phyloP scores from a whole-genome alignment of 2,888 invertebrate species.

The Cosmorhoe ocellata region DNA sequence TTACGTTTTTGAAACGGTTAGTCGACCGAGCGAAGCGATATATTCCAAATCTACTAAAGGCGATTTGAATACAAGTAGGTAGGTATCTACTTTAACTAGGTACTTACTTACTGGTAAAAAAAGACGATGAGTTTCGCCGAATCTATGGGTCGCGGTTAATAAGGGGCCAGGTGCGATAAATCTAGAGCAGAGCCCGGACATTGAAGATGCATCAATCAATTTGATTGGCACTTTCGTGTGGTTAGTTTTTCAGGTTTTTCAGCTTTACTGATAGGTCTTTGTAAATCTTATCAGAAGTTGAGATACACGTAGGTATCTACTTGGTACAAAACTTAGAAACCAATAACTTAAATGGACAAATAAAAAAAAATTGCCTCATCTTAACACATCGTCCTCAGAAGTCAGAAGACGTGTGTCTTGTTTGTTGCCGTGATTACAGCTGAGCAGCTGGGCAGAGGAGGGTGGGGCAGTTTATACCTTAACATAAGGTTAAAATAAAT shows the following conservation, averaged over 20 bases:
- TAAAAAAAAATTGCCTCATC: slow-evolving; percentile 30
- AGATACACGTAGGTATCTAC: no score
- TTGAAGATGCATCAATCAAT: slow-evolving; percentile 13
- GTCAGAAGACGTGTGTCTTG: slow-evolving; percentile 57
- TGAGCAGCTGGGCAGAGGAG: slow-evolving; percentile 46
- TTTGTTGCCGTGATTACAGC: slow-evolving; percentile 60
- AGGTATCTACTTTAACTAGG: no score
- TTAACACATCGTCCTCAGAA: slow-evolving; percentile 44
- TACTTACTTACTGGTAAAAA: no score
- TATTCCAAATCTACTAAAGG: no score
- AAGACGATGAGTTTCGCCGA: neutral
- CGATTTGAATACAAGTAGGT: no score
- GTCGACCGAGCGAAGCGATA: no score
- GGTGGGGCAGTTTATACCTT: slow-evolving; percentile 29
- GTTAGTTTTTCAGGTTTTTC: neutral
- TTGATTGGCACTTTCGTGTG: slow-evolving; percentile 5
- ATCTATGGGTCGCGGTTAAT: neutral
- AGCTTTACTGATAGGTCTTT: neutral
- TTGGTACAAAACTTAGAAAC: no score
- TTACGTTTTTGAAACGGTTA: no score
- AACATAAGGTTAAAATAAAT: no score
- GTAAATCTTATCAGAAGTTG: no score
- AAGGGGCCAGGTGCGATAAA: neutral
- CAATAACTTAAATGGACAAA: neutral
- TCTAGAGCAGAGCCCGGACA: slow-evolving; percentile 1